Conservation (phyloP, 1,140 invertebrate genomes). For the Trichonephila clavata region DNA sequence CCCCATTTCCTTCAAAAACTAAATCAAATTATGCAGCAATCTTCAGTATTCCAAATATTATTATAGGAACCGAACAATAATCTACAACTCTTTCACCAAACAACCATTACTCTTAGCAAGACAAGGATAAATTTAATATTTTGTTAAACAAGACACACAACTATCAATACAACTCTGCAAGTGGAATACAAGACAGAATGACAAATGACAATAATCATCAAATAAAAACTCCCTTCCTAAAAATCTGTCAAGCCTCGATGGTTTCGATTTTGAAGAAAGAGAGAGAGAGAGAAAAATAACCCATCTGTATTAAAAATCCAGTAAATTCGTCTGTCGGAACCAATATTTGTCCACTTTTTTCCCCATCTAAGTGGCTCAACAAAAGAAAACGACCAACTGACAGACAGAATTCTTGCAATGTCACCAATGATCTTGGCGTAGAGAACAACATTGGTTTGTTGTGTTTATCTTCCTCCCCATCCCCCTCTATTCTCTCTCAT, state of each 20-base stretch:
- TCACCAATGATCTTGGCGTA: not conserved
- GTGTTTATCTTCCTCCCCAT: not conserved
- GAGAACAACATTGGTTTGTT: not conserved
- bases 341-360: constrained; percentile 33
- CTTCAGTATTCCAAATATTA: too few species aligned
- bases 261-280: not conserved
- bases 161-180: not conserved
- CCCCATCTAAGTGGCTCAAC: not conserved
- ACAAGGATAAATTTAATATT: too few species aligned
- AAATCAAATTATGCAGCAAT: too few species aligned
- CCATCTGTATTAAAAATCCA: not conserved
- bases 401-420: not conserved
- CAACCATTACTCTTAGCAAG: too few species aligned
- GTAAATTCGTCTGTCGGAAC: not conserved
- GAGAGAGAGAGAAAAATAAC: not conserved
- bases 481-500: not conserved
- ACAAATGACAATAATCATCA: not conserved
- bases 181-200: not conserved
- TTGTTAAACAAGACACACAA: too few species aligned
- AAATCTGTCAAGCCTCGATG: not conserved
- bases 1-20: too few species aligned
- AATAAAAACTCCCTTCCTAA: not conserved
- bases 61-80: too few species aligned
- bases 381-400: not conserved
- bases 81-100: too few species aligned